Percentiles rank a stretch among this genome's conserved stretches.
These are phyloP conservation scores for Dicyrtomina minuta DNA, from an alignment of 2,888 invertebrate genomes.

Conservation along the genomic window DNA sequence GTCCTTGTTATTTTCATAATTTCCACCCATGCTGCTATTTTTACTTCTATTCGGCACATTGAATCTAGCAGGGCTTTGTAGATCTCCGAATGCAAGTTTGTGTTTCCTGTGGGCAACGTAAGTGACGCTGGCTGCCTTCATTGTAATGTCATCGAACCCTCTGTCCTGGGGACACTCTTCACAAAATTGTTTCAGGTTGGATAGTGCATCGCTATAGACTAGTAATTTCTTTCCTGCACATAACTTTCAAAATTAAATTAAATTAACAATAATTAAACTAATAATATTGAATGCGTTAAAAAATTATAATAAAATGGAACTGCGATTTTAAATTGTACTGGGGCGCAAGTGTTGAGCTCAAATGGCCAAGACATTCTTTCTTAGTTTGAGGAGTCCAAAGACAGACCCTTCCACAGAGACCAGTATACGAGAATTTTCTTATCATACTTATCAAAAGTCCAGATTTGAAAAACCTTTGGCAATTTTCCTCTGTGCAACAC, in stretches of 20 bases:
- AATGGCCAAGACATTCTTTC: constrained; percentile 44
- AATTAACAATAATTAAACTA: not conserved
- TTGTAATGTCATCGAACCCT: constrained; percentile 62
- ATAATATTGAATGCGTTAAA: too few species aligned
- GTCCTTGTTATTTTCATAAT: constrained; percentile 14
- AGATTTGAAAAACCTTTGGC: constrained; percentile 45
- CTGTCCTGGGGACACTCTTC: constrained; percentile 71
- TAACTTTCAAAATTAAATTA: constrained; percentile 55
- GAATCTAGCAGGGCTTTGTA: constrained; percentile 60
- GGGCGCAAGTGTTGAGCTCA: constrained; percentile 42
- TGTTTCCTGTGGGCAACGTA: constrained; percentile 69
- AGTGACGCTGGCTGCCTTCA: constrained; percentile 69
- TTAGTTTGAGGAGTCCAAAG: constrained; percentile 44
- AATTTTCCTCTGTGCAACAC: constrained; percentile 40
- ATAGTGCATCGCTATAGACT: constrained; percentile 67
- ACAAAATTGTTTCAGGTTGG: constrained; percentile 67
- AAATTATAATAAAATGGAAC: too few species aligned
- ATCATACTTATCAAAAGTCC: constrained; percentile 47
- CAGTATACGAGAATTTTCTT: constrained; percentile 44
- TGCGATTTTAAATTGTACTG: too few species aligned
- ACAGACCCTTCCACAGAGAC: constrained; percentile 50
- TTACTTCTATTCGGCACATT: constrained; percentile 52
- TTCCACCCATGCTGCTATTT: constrained; percentile 30
- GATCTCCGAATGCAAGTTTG: constrained; percentile 64
- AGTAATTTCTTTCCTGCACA: constrained; percentile 66